Evolutionary conservation across 2,797 vertebrate species (phyloP), one percentile per base, ranked within the genome.

Genomic region (Spatula clypeata): DNA sequence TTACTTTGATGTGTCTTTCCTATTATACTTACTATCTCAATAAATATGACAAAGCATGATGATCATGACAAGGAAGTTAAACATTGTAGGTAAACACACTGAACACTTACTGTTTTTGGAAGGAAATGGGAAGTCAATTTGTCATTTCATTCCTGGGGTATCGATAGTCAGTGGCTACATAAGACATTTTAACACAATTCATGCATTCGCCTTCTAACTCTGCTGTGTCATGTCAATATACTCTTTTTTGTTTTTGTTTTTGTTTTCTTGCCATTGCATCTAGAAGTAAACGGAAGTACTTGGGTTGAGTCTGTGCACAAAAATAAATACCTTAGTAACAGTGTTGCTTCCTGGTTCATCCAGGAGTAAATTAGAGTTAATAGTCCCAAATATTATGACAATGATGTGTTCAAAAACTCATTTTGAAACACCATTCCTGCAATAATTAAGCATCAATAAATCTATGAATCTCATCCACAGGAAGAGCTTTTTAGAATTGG

Each of bases 161-260:
- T 7, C 3, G 1, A 2, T 26, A 32, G 18, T 40, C 18, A 86
- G 1, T 60, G 49, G 6, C 58, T 82, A 6, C n/a, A 1, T 54
- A 73, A 31, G 47, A 5, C 7, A 31, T 23, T 42, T 82, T 70
- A 84, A 76, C 3, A 2, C 31, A 57, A 18, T 55, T 88, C 5
- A 15, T 57, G 8, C 2, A 1, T 34, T 1, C 71, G 11, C 40
- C 32, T 91, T 81, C 31, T 81, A 23, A 53, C 13, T 82, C 31
- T 45, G 16, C 4, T 47, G 3, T 73, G 10, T 49, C 0, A 0
- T 65, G 23, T 38, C 17, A 76, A 9, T 61, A 9, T 64, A 44
- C 42, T 44, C 17, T 44, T 2, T 42, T 18, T 42, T 17, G n/a
- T 42, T 42, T 8, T 18, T 38, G 7, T 18, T 42, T 9, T 44